These are phyloP conservation scores for Hyalella azteca DNA, from an alignment of 2,888 invertebrate genomes.

Conservation along the genomic window DNA sequence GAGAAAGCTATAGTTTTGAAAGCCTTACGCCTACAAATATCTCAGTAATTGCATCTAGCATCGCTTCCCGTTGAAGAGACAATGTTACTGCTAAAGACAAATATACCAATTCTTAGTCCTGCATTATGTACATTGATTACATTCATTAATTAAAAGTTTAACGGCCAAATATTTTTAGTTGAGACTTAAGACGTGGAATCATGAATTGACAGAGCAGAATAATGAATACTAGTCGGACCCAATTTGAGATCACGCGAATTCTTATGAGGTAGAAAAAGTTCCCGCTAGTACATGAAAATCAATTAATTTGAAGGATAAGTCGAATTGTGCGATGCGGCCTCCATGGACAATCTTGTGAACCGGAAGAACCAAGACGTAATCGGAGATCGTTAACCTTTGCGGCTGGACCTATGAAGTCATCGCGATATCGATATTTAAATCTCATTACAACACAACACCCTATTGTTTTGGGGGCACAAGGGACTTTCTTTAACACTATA, in stretches of 20 bases:
- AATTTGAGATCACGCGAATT: not conserved
- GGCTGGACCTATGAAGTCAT: not conserved
- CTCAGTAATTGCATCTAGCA: no score
- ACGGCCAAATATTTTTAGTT: no score
- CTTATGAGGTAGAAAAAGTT: no score
- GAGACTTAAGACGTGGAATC: not conserved
- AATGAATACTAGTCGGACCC: not conserved
- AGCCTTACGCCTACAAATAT: no score
- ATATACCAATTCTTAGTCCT: no score
- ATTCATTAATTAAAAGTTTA: no score
- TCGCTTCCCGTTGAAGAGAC: no score
- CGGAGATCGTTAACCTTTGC: conserved; percentile 8
- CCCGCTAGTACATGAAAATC: no score
- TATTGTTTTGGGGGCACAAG: not conserved
- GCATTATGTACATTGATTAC: no score
- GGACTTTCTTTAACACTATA: not conserved
- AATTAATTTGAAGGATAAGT: no score
- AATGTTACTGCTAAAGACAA: no score
- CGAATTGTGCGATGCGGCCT: not conserved
- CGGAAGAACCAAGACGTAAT: not conserved
- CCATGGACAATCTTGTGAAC: not conserved
- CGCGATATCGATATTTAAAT: not conserved
- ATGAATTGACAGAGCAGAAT: not conserved
- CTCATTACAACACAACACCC: not conserved
- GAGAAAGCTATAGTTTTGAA: no score